Evolutionary conservation across 1,140 invertebrate genomes (phyloP).

Genomic region (Procambarus clarkii): DNA sequence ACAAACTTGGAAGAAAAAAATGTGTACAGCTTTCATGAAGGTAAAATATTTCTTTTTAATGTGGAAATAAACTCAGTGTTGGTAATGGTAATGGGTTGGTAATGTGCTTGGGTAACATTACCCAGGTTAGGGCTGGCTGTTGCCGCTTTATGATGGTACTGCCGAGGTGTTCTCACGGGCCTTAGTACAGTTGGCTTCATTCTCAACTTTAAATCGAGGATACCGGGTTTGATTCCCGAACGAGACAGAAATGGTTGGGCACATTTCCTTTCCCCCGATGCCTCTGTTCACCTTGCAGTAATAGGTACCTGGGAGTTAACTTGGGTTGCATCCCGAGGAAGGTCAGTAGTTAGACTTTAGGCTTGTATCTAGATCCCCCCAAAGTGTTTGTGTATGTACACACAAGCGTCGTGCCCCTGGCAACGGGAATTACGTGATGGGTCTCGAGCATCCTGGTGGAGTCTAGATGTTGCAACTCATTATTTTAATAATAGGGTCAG

Average conservation of each 20-base stretch:
- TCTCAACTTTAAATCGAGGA: too few species aligned
- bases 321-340: too few species aligned
- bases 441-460: background rate
- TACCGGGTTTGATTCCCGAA: too few species aligned
- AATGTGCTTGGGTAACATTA: background rate
- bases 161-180: background rate
- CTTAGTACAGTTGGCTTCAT: too few species aligned
- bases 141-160: background rate
- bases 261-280: too few species aligned
- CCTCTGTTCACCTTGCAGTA: too few species aligned
- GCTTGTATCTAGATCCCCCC: too few species aligned
- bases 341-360: too few species aligned
- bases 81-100: background rate
- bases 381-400: too few species aligned
- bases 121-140: background rate
- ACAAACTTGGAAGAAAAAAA: too few species aligned
- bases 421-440: background rate
- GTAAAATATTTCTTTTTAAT: background rate
- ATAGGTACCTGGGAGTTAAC: too few species aligned
- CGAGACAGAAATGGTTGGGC: too few species aligned
- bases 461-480: background rate
- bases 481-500: background rate
- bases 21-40: background rate
- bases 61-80: background rate
- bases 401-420: background rate